phyloP scores from a whole-genome alignment of 1,140 invertebrate genomes.

The Callitettix versicolor region DNA sequence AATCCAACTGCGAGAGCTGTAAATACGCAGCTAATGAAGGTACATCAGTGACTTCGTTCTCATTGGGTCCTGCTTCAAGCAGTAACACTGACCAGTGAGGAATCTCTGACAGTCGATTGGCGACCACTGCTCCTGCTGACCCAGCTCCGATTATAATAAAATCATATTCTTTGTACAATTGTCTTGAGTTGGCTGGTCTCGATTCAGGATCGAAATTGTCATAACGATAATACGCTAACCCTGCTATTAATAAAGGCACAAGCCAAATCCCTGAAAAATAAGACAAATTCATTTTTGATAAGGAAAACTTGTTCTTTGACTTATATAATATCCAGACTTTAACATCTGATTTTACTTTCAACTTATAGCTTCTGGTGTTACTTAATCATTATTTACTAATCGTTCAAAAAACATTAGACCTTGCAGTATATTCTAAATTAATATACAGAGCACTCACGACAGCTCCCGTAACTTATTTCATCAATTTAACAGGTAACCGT shows the following conservation, averaged over 20 bases:
- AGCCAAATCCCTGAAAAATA: constrained; percentile 55
- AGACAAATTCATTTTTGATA: neutral
- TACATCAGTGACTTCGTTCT: constrained; percentile 82
- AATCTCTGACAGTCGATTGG: constrained; percentile 73
- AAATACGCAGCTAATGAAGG: constrained; percentile 78
- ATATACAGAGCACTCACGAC: too few relatives aligned
- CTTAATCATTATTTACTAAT: too few relatives aligned
- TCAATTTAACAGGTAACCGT: too few relatives aligned
- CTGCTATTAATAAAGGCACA: constrained; percentile 67
- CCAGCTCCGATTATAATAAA: constrained; percentile 84
- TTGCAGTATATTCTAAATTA: too few relatives aligned
- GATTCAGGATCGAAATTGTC: constrained; percentile 71
- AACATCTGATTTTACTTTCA: too few relatives aligned
- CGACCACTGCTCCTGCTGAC: constrained; percentile 85
- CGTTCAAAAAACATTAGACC: too few relatives aligned
- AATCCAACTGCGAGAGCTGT: constrained; percentile 79
- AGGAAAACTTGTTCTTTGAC: neutral
- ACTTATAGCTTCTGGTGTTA: too few relatives aligned
- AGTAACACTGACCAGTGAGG: constrained; percentile 70
- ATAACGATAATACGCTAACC: constrained; percentile 71
- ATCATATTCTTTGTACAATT: constrained; percentile 58
- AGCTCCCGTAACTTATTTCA: too few relatives aligned
- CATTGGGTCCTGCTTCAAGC: constrained; percentile 84
- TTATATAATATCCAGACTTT: neutral
- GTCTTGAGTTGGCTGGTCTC: constrained; percentile 45